These are phyloP conservation scores for Oryzias melastigma DNA, from an alignment of 2,113 vertebrate genomes.

Conservation along the genomic window DNA sequence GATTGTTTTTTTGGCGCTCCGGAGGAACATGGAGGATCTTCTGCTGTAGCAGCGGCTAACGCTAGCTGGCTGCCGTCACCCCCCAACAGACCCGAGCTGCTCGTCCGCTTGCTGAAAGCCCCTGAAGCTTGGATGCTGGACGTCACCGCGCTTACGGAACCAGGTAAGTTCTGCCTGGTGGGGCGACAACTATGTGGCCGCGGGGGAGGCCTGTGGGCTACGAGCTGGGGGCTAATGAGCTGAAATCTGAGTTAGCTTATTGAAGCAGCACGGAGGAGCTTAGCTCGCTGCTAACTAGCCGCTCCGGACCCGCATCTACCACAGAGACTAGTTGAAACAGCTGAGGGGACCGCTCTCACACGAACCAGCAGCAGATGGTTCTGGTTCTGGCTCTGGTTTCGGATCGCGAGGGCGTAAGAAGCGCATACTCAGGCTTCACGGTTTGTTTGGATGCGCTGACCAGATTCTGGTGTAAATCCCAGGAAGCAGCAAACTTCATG, in stretches of 20 bases:
- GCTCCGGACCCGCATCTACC: constrained; percentile 31
- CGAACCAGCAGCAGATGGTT: too few relatives aligned
- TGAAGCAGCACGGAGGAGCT: too few relatives aligned
- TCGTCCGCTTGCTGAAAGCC: constrained; percentile 2
- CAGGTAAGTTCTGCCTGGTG: constrained; percentile 25
- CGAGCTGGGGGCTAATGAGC: constrained; percentile 11
- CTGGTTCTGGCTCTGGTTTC: too few relatives aligned
- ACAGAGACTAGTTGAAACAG: not conserved
- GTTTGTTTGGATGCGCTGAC: too few relatives aligned
- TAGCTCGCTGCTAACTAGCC: constrained; percentile 50
- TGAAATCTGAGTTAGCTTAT: constrained; percentile 46
- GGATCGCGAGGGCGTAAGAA: too few relatives aligned
- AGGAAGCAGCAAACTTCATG: too few relatives aligned
- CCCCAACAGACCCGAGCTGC: constrained; percentile 7
- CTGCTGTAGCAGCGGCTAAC: constrained; percentile 63
- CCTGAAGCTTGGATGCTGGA: constrained; percentile 11
- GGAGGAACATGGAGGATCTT: constrained; percentile 71
- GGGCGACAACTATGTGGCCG: not conserved
- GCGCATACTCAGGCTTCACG: too few relatives aligned
- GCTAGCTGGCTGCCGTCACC: constrained; percentile 41
- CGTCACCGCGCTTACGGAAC: not conserved
- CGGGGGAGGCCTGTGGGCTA: not conserved
- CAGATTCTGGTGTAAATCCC: too few relatives aligned
- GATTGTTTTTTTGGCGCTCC: constrained; percentile 72
- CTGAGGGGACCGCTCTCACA: too few relatives aligned